These are phyloP conservation scores for Schizotus pectinicornis DNA, from an alignment of 2,888 invertebrate genomes.

Conservation along the genomic window DNA sequence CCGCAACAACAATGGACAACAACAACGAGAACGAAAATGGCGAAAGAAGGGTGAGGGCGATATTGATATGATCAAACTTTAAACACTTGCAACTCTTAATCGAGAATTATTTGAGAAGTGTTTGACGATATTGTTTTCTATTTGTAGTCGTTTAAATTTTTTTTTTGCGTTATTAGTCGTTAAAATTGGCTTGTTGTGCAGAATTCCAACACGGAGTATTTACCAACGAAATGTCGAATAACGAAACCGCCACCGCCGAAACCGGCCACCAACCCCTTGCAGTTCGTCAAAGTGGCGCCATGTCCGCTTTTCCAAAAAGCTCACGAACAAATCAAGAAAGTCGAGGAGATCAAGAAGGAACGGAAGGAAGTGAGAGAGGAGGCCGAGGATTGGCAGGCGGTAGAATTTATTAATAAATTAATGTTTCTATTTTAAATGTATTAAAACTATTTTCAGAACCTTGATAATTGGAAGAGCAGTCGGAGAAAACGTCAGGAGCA, in stretches of 20 bases:
- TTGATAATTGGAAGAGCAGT: conserved; percentile 93
- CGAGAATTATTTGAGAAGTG: no score
- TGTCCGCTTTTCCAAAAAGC: conserved; percentile 85
- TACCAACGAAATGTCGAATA: conserved; percentile 62
- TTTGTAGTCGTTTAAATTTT: no score
- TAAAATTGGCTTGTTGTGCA: no score
- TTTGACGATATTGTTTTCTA: no score
- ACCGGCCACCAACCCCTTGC: conserved; percentile 85
- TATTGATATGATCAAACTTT: not conserved
- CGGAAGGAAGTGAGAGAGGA: conserved; percentile 82
- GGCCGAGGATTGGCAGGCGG: conserved; percentile 92
- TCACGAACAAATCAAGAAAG: conserved; percentile 82
- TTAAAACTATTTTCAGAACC: conserved; percentile 67
- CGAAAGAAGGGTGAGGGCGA: conserved; percentile 41
- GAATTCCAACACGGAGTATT: conserved; percentile 56
- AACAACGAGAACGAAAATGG: conserved; percentile 42
- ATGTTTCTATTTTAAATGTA: conserved; percentile 4
- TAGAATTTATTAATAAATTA: conserved; percentile 50
- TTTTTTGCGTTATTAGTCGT: not conserved
- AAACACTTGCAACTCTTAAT: no score
- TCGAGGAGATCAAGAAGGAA: conserved; percentile 83
- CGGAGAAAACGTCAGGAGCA: conserved; percentile 91
- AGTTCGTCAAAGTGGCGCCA: conserved; percentile 89
- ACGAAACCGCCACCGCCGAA: conserved; percentile 79
- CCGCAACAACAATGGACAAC: conserved; percentile 41